phyloP scores from a whole-genome alignment of 2,888 invertebrate species.

The Sminthurinus aureus region DNA sequence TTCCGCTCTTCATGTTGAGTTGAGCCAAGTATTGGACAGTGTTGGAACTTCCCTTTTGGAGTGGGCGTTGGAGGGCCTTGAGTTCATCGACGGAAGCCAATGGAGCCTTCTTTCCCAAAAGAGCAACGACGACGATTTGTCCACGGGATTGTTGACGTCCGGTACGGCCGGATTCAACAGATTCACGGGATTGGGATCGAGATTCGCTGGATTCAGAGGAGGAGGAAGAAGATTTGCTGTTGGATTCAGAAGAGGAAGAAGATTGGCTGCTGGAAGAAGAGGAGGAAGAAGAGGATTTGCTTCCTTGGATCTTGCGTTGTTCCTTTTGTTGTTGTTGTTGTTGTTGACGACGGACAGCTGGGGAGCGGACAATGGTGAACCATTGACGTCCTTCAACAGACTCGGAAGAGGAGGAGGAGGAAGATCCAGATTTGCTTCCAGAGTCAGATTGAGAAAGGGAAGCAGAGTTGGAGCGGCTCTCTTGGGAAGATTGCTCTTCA shows the following conservation, averaged over 20 bases:
- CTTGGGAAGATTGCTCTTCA: conserved; percentile 40
- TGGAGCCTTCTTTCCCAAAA: conserved; percentile 52
- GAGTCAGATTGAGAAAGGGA: conserved; percentile 44
- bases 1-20: conserved; percentile 21
- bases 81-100: conserved; percentile 43
- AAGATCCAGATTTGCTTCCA: conserved; percentile 10
- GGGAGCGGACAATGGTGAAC: conserved; percentile 3
- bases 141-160: conserved; percentile 6
- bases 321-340: conserved; percentile 29
- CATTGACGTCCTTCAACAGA: not conserved
- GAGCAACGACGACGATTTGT: conserved; percentile 47
- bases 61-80: conserved; percentile 21
- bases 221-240: conserved; percentile 29
- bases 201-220: conserved; percentile 26
- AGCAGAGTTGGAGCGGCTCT: conserved; percentile 48
- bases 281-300: conserved; percentile 34
- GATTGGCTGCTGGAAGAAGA: conserved; percentile 31
- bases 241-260: conserved; percentile 16
- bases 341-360: not conserved
- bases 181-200: conserved; percentile 2
- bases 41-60: conserved; percentile 47
- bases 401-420: conserved; percentile 44
- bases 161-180: not conserved
- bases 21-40: conserved; percentile 53
- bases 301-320: conserved; percentile 31